phyloP scores from a whole-genome alignment of 2,113 vertebrate species.

The Halichoeres trimaculatus region DNA sequence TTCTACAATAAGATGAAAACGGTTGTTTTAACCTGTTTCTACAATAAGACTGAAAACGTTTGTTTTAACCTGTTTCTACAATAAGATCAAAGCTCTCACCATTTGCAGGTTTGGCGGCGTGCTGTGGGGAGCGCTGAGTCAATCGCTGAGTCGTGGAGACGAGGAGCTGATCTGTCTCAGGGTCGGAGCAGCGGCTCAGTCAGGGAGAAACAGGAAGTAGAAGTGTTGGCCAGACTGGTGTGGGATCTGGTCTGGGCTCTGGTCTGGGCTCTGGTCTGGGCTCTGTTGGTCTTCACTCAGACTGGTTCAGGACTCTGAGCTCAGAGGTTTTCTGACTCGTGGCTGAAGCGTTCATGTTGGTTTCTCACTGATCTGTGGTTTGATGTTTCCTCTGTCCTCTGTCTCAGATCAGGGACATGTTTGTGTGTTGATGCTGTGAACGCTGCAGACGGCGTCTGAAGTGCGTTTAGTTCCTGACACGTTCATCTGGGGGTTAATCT shows the following conservation, averaged over 20 bases:
- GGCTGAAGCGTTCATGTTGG: too few relatives aligned
- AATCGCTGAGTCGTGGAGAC: neutral
- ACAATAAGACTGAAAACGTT: neutral
- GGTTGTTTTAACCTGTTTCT: neutral
- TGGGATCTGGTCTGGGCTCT: neutral
- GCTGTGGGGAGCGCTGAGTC: neutral
- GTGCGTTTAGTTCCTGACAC: too few relatives aligned
- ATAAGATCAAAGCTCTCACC: conserved; percentile 49
- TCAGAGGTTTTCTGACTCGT: too few relatives aligned
- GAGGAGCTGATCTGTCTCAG: conserved; percentile 24
- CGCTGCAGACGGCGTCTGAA: too few relatives aligned
- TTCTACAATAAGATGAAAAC: neutral
- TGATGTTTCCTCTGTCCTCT: too few relatives aligned
- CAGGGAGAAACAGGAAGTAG: conserved; percentile 53
- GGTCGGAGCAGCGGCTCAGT: conserved; percentile 9
- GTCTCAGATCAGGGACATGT: too few relatives aligned
- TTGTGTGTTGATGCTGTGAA: too few relatives aligned
- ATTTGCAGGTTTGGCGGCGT: conserved; percentile 31
- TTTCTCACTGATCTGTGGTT: too few relatives aligned
- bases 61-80: neutral
- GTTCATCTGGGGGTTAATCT: too few relatives aligned
- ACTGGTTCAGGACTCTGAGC: too few relatives aligned
- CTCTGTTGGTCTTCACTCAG: too few relatives aligned
- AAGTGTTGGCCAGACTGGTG: too few relatives aligned
- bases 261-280: neutral